Percentiles rank a stretch among this genome's conserved stretches.
phyloP scores from a whole-genome alignment of 2,113 vertebrate genomes.

The Apeltes quadracus region DNA sequence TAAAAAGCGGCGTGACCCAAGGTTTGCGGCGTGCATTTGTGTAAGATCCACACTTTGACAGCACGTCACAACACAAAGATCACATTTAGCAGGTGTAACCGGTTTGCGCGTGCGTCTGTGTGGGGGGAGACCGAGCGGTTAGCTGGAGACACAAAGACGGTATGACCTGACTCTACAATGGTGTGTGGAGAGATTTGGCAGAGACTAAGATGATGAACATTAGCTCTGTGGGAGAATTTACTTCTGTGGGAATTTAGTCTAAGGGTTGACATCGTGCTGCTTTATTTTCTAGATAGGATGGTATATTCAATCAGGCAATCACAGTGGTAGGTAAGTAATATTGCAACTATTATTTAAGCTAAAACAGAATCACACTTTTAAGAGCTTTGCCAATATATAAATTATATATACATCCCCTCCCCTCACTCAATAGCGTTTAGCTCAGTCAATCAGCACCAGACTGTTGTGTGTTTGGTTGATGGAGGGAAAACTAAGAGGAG shows the following conservation, averaged over 20 bases:
- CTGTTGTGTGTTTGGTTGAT: conserved; percentile 33
- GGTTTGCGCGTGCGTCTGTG: conserved; percentile 38
- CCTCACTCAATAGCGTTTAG: too few relatives aligned
- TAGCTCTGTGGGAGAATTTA: conserved; percentile 49
- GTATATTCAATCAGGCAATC: conserved; percentile 2
- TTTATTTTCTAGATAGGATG: background rate
- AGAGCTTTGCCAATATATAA: too few relatives aligned
- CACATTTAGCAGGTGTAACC: conserved; percentile 63
- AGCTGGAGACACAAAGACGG: conserved; percentile 51
- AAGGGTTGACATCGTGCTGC: background rate
- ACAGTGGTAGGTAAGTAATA: background rate
- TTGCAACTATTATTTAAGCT: too few relatives aligned
- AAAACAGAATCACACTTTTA: background rate
- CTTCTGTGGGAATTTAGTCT: conserved; percentile 5
- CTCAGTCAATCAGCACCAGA: background rate
- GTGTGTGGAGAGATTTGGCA: conserved; percentile 46
- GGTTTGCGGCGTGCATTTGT: conserved; percentile 68
- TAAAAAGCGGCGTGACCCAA: conserved; percentile 77
- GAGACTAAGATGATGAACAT: conserved; percentile 32
- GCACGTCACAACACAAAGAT: conserved; percentile 75
- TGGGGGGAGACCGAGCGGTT: conserved; percentile 54
- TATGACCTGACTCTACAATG: conserved; percentile 50
- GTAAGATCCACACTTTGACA: conserved; percentile 83
- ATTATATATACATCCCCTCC: too few relatives aligned
- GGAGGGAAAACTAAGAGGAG: conserved; percentile 54